Percentiles rank a stretch among this genome's conserved stretches.
Conservation (phyloP, 2,797 vertebrate genomes). For the Manis crassicaudata region DNA sequence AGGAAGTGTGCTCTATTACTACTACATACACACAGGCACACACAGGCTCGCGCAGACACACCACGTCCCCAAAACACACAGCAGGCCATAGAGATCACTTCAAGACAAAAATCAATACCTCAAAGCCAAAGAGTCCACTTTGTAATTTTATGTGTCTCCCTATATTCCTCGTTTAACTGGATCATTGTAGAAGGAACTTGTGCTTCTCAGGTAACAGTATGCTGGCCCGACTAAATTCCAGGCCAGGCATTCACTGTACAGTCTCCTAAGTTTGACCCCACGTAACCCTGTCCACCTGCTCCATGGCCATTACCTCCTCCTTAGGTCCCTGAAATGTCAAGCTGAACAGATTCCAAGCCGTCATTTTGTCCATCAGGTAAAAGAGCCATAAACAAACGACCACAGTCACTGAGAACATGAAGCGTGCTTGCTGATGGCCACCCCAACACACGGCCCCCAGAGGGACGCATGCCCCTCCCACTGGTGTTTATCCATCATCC, state of each 20-base stretch:
- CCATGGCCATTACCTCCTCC: neutral
- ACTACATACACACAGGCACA: neutral
- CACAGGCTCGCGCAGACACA: neutral
- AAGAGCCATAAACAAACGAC: neutral
- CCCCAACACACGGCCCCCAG: neutral
- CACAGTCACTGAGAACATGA: neutral
- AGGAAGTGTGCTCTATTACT: neutral
- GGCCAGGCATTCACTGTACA: neutral
- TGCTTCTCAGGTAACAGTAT: constrained; percentile 15
- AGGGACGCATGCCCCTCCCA: neutral
- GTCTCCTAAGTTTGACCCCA: neutral
- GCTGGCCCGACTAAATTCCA: constrained; percentile 20
- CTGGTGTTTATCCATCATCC: neutral
- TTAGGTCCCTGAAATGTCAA: constrained; percentile 52
- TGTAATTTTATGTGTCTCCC: neutral
- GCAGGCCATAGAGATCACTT: neutral
- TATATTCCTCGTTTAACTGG: neutral
- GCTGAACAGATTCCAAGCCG: neutral
- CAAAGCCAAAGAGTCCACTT: neutral
- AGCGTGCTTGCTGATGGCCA: neutral
- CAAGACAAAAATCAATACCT: neutral
- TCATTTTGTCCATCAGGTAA: neutral
- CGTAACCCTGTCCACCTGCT: neutral
- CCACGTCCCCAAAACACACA: neutral
- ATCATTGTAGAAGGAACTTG: neutral